phyloP scores from a whole-genome alignment of 2,113 vertebrate species.

The Vidua macroura region DNA sequence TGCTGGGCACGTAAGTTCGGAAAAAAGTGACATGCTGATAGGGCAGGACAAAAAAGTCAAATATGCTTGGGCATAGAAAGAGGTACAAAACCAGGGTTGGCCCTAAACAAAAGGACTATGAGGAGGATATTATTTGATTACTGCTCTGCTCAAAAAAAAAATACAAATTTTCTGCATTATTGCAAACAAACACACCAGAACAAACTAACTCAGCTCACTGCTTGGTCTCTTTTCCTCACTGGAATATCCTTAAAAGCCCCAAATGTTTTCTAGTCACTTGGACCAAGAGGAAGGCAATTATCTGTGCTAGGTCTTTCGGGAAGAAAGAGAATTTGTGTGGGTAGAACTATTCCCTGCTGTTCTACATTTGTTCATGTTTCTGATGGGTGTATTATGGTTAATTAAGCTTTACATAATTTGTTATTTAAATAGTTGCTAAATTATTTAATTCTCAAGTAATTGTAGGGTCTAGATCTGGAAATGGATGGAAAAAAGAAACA shows the following conservation, averaged over 20 bases:
- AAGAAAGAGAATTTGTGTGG: slow-evolving; percentile 3
- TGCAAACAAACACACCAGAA: not conserved
- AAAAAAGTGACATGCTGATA: not conserved
- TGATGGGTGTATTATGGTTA: not conserved
- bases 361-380: not conserved
- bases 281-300: not conserved
- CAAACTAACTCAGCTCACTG: not conserved
- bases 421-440: slow-evolving; percentile 33
- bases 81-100: not conserved
- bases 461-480: not conserved
- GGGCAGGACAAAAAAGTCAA: not conserved
- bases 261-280: not conserved
- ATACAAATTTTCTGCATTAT: not conserved
- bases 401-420: slow-evolving; percentile 19
- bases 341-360: slow-evolving; percentile 9
- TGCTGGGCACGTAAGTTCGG: not conserved
- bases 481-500: not conserved
- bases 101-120: not conserved
- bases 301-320: not conserved
- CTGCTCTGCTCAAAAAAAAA: not conserved
- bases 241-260: not conserved
- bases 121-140: not conserved
- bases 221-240: not conserved
- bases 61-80: not conserved
- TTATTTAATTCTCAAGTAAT: not conserved